Evolutionary conservation across 2,888 invertebrate species (phyloP), one percentile per base, ranked within the genome.

Genomic region (Pseudococcus jackbeardsleyi): DNA sequence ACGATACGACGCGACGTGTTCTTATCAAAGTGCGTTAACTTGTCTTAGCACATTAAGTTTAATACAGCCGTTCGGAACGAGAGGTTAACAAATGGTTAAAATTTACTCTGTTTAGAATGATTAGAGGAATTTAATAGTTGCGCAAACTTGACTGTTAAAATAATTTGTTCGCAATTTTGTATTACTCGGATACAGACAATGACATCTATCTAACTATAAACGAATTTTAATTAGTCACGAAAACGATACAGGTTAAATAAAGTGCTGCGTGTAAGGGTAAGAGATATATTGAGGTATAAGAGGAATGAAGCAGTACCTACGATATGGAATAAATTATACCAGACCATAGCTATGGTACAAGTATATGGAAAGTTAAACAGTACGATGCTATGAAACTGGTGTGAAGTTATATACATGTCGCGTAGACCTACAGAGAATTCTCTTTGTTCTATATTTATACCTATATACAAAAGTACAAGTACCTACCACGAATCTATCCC

Each of bases 11-110:
- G 64, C 17, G 33, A 72, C 72, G 72, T 33, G 33, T 72, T 72
- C 72, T 72, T 72, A 72, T 72, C 72, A 72, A 72, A 72, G 72
- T 72, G 72, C 72, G 72, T 72, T 72, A 72, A 72, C 72, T 72
- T 72, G 72, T 72, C 72, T 72, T 33, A 72, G 72, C 72, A 72
- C 72, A 72, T 72, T 72, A 72, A 72, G 33, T 72, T 72, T 33
- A 72, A 26, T 33, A 33, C 72, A 64, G 72, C 72, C 72, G 72
- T 72, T 72, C 11, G 33, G 17, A 72, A 72, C 33, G 33, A 33
- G 72, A 72, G 72, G 72, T 72, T 72, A 72, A 72, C 72, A 72
- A 72, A 72, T 72, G 72, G 72, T 33, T 26, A 72, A 72, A 72
- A 72, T 72, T 72, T 72, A 72, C 72, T 72, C 72, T 33, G 64